A percentile compares a stretch with the other conserved stretches of the same genome.
phyloP scores from a whole-genome alignment of 2,797 vertebrate genomes.

The Eurystomus glaucurus region DNA sequence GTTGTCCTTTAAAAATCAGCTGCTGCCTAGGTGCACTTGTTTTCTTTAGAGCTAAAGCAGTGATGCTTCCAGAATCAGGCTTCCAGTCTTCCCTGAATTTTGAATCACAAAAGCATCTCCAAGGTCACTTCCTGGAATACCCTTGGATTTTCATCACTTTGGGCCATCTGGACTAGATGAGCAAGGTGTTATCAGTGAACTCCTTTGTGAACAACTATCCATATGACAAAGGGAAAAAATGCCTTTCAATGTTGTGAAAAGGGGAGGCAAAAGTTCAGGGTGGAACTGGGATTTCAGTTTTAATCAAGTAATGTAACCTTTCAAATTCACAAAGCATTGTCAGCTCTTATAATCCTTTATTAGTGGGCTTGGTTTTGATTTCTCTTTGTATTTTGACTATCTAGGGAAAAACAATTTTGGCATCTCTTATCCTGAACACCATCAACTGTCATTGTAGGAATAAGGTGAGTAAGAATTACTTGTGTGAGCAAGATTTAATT shows the following conservation, averaged over 20 bases:
- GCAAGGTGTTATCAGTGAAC: neutral
- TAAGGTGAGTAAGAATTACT: neutral
- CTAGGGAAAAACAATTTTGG: neutral
- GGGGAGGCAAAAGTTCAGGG: neutral
- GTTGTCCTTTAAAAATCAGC: neutral
- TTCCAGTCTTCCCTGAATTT: neutral
- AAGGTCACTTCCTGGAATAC: constrained; percentile 47
- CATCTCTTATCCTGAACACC: neutral
- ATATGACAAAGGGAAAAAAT: neutral
- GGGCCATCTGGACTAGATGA: constrained; percentile 45
- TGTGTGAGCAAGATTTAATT: constrained; percentile 26
- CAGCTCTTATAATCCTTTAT: neutral
- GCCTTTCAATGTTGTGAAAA: neutral
- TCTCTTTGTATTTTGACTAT: constrained; percentile 37
- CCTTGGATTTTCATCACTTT: constrained; percentile 29
- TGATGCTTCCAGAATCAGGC: neutral
- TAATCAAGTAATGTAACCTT: neutral
- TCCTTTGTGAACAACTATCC: constrained; percentile 15
- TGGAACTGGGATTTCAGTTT: neutral
- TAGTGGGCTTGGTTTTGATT: constrained; percentile 20
- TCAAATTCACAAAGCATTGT: constrained; percentile 1
- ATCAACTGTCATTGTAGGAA: neutral
- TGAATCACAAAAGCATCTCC: neutral
- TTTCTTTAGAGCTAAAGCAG: neutral
- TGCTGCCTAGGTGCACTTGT: neutral